A percentile compares a stretch with the other conserved stretches of the same genome.
These are phyloP conservation scores for Gryllus longicercus DNA, from an alignment of 2,888 invertebrate genomes.

Conservation along the genomic window DNA sequence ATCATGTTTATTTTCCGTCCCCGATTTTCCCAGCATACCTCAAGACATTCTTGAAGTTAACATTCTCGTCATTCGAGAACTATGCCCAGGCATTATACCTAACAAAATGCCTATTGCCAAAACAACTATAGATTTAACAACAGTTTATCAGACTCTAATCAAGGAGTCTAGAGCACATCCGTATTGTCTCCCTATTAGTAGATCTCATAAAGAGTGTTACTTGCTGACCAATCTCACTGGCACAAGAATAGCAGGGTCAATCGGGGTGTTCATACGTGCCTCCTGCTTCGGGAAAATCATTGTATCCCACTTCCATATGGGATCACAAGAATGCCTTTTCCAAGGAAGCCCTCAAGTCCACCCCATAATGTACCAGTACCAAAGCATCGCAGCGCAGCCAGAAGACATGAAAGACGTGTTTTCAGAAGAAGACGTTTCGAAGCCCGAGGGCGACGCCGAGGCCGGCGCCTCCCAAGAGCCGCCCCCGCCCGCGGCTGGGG, in stretches of 20 bases:
- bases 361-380: neutral
- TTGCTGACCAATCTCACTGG: constrained; percentile 19
- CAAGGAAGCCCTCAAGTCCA: neutral
- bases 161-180: neutral
- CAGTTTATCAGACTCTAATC: neutral
- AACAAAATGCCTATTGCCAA: constrained; percentile 25
- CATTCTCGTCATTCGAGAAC: constrained; percentile 24
- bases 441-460: too few species aligned
- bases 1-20: constrained; percentile 29
- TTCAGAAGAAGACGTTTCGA: too few species aligned
- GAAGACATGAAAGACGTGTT: too few species aligned
- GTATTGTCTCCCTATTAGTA: constrained; percentile 12
- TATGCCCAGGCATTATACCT: constrained; percentile 26
- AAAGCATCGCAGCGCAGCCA: too few species aligned
- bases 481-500: too few species aligned
- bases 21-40: constrained; percentile 21
- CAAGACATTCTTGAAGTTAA: constrained; percentile 22
- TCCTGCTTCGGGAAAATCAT: constrained; percentile 33
- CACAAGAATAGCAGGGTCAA: constrained; percentile 28
- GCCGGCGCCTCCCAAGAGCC: too few species aligned
- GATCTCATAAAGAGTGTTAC: constrained; percentile 27
- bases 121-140: constrained; percentile 19
- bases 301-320: constrained; percentile 33
- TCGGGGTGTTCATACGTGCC: constrained; percentile 30
- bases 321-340: constrained; percentile 30